phyloP scores from a whole-genome alignment of 1,140 invertebrate genomes.

The Wiebesia pumilae region DNA sequence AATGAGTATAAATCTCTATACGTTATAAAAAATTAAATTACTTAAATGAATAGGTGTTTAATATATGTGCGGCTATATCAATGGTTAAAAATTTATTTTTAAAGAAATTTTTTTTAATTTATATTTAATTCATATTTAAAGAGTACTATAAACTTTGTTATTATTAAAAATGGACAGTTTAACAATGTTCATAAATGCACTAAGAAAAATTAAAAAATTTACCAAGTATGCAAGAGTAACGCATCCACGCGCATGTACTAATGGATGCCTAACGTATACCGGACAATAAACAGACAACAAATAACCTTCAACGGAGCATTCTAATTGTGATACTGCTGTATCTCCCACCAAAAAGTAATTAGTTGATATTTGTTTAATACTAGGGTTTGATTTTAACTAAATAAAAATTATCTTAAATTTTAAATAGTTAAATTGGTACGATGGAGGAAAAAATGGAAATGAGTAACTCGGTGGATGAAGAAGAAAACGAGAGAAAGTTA shows the following conservation, averaged over 20 bases:
- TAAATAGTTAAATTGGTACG: not conserved
- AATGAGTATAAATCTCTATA: no score
- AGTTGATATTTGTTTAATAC: not conserved
- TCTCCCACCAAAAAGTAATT: not conserved
- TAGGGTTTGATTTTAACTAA: not conserved
- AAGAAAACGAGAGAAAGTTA: slow-evolving; percentile 44
- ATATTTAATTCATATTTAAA: no score
- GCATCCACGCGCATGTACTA: not conserved
- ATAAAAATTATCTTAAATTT: not conserved
- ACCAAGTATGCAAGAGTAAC: no score
- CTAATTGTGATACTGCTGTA: not conserved
- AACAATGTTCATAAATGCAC: no score
- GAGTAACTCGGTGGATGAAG: slow-evolving; percentile 50
- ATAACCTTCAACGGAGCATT: slow-evolving; percentile 38
- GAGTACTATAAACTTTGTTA: no score
- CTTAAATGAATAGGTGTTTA: no score
- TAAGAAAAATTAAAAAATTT: no score
- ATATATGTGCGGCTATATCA: no score
- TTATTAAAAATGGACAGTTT: no score
- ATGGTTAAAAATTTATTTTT: no score
- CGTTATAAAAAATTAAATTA: no score
- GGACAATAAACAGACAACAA: slow-evolving; percentile 42
- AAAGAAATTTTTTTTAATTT: no score
- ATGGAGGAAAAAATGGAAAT: slow-evolving; percentile 61
- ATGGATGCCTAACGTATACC: not conserved